Conservation (phyloP, 1,140 invertebrate genomes). For the Caligus rogercresseyi region DNA sequence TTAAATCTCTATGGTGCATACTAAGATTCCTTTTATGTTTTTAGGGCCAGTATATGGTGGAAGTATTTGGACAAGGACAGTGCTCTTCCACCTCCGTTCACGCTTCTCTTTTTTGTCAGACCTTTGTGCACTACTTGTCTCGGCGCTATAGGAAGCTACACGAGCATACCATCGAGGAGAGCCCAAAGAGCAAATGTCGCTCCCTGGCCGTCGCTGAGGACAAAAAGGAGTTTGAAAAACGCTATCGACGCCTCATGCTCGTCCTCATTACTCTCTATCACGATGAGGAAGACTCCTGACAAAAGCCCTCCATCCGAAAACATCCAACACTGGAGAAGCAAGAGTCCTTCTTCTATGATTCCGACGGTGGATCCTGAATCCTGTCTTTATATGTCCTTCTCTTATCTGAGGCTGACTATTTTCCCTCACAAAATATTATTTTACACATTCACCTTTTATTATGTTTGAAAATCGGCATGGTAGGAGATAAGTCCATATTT, state of each 20-base stretch:
- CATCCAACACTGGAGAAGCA: neutral
- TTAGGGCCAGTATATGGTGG: constrained; percentile 19
- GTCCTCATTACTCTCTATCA: constrained; percentile 7
- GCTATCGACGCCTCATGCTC: constrained; percentile 7
- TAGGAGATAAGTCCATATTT: too few relatives aligned
- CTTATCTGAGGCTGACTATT: too few relatives aligned
- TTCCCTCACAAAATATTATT: too few relatives aligned
- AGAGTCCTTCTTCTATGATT: neutral
- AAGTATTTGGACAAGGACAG: constrained; percentile 17
- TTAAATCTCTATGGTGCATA: too few relatives aligned
- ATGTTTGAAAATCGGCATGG: too few relatives aligned
- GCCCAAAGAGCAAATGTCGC: neutral
- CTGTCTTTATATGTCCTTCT: too few relatives aligned
- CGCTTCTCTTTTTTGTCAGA: constrained; percentile 3
- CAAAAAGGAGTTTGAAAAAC: constrained; percentile 13
- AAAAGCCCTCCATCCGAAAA: neutral
- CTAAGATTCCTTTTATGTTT: neutral
- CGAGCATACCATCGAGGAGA: neutral
- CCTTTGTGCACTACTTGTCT: neutral
- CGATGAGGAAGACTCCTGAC: neutral
- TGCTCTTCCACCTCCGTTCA: constrained; percentile 14
- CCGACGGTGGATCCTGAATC: neutral
- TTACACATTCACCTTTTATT: too few relatives aligned
- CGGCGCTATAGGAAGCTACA: neutral
- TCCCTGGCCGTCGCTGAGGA: neutral